Conservation (phyloP, 2,888 invertebrate species). For the Papilio demoleus region DNA sequence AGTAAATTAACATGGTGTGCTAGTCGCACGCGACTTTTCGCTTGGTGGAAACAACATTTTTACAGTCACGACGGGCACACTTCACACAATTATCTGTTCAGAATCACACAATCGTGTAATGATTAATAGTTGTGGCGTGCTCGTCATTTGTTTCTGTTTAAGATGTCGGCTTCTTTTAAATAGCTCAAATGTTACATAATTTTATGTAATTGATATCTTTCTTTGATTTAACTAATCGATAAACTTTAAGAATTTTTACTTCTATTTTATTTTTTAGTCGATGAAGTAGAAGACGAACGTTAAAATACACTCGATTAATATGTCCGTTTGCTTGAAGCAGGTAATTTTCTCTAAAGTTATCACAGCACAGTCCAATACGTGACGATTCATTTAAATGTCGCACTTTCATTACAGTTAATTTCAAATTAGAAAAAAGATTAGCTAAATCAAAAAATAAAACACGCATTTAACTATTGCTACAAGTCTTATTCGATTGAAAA, state of each 20-base stretch:
- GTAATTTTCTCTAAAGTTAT: not conserved
- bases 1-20: slow-evolving; percentile 34
- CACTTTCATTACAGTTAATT: not conserved
- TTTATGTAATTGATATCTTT: not conserved
- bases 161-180: not conserved
- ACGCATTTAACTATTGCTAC: not conserved
- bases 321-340: not conserved
- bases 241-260: not conserved
- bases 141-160: slow-evolving; percentile 11
- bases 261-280: not conserved
- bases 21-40: not conserved
- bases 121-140: slow-evolving; percentile 26
- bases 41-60: not conserved
- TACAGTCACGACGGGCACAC: slow-evolving; percentile 38
- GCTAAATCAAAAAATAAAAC: not conserved
- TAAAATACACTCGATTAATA: not conserved
- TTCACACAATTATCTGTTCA: slow-evolving; percentile 32
- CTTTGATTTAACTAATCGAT: not conserved
- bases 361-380: not conserved
- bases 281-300: not conserved
- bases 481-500: not conserved
- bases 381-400: not conserved
- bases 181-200: not conserved
- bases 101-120: slow-evolving; percentile 33
- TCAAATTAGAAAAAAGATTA: too few relatives aligned